phyloP scores from a whole-genome alignment of 2,888 invertebrate species.

The Polymixis flavicincta region DNA sequence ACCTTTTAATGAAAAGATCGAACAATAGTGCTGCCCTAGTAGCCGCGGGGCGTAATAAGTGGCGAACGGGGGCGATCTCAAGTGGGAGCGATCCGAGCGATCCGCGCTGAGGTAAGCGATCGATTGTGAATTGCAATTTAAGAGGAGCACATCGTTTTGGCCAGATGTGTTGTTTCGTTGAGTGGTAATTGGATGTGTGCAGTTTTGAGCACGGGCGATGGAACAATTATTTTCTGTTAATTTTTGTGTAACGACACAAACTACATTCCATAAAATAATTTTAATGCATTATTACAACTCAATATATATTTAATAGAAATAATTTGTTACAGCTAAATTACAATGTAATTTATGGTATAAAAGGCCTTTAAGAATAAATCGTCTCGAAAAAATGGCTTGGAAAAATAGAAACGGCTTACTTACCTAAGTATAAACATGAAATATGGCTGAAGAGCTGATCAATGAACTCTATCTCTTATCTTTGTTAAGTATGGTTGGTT shows the following conservation, averaged over 20 bases:
- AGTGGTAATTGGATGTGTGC: conserved; percentile 59
- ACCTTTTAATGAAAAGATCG: conserved; percentile 68
- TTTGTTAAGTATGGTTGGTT: neutral
- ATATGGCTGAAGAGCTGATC: neutral
- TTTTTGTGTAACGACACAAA: neutral
- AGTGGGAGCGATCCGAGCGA: conserved; percentile 61
- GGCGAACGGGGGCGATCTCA: conserved; percentile 61
- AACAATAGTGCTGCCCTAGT: conserved; percentile 67
- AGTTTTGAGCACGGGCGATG: conserved; percentile 20
- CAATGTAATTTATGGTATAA: neutral
- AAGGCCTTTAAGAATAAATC: neutral
- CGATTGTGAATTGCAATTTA: conserved; percentile 60
- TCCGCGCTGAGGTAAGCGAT: conserved; percentile 62
- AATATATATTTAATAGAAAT: neutral
- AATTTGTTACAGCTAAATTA: neutral
- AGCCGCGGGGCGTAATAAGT: conserved; percentile 69
- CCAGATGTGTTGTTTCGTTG: conserved; percentile 65
- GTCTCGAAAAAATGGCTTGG: neutral
- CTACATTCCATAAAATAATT: neutral
- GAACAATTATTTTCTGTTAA: conserved; percentile 11
- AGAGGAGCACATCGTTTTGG: conserved; percentile 61
- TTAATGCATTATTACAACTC: neutral
- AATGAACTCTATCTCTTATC: neutral
- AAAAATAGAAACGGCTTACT: neutral
- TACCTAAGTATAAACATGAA: neutral